phyloP scores from a whole-genome alignment of 2,888 invertebrate genomes.

The Heliconius ethilla region DNA sequence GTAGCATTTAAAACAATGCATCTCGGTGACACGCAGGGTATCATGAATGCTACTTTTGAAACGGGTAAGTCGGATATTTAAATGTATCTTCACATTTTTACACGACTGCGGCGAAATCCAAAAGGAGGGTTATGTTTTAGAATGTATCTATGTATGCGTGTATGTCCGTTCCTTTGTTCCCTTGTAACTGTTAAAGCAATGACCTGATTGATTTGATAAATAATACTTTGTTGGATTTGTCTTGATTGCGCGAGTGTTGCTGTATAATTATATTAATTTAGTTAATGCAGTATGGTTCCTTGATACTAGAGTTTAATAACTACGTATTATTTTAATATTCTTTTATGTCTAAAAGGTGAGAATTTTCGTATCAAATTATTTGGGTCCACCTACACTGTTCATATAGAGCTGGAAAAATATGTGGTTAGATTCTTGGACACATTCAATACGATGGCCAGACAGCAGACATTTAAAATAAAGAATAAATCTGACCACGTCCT shows the following conservation, averaged over 20 bases:
- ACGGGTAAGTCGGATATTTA: constrained; percentile 58
- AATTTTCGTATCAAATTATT: constrained; percentile 68
- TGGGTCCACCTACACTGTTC: constrained; percentile 73
- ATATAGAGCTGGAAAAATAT: constrained; percentile 75
- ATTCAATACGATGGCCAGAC: constrained; percentile 80
- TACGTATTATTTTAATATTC: not conserved
- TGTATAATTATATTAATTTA: too few relatives aligned
- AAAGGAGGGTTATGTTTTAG: too few relatives aligned
- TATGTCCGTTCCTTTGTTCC: too few relatives aligned
- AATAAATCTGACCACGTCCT: constrained; percentile 81
- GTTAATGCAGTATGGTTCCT: too few relatives aligned
- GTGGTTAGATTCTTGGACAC: constrained; percentile 81
- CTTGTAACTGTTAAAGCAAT: too few relatives aligned
- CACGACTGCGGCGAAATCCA: too few relatives aligned
- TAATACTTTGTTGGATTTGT: too few relatives aligned
- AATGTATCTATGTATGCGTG: too few relatives aligned
- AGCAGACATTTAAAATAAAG: constrained; percentile 74
- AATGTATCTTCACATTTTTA: not conserved
- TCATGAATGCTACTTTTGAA: constrained; percentile 62
- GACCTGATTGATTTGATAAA: too few relatives aligned
- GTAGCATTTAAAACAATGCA: constrained; percentile 77
- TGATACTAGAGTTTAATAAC: not conserved
- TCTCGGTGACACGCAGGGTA: constrained; percentile 67
- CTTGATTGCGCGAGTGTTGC: too few relatives aligned
- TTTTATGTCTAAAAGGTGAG: constrained; percentile 65